Base-by-base conservation (phyloP, 2,888 invertebrate genomes). In the Tortricodes alternella region DNA sequence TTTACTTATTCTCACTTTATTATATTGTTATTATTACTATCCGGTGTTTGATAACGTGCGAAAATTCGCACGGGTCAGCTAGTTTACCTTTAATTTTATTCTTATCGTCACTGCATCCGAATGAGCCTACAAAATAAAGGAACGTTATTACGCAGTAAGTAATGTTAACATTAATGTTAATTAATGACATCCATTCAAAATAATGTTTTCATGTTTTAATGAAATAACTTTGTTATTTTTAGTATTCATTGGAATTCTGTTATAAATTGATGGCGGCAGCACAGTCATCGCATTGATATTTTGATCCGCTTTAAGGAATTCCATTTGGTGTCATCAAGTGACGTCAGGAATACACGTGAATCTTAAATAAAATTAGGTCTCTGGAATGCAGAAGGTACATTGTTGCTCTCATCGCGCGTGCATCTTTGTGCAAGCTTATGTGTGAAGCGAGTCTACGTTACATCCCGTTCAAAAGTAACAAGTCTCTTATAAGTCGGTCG, bases 371-470 rank as follows among this genome's bases (percentile, higher is more conserved):
- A 61, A 53, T 76, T 76, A 73, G 70, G 67, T 75, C 65, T 64
- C 67, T 63, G 65, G 74, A 80, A 75, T 74, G 74, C 74, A 61
- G 71, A 35, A 52, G 43, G 61, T 65, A 73, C 75, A 74, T 74
- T 73, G 74, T 78, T 76, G 80, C 73, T 80, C 80, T 80, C 73
- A 81, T 73, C 60, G 48, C 50, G 55, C 56, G 51, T 75, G 67
- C 78, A 79, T 81, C 81, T 80, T 79, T 78, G 81, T 82, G 78
- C 78, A 81, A 81, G 80, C 77, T 73, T 72, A 72, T 70, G 72
- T 76, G 74, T 75, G 74, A 76, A 77, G 76, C 73, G 74, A 70
- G 73, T 72, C 72, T 73, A 68, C 68, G 67, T 72, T n/a, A 73
- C 74, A 78, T 74, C 83, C 76, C 73, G 73, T 75, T 77, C 72